Percentiles rank a stretch among this genome's conserved stretches.
phyloP scores from a whole-genome alignment of 92 coral and sea anemone species.

The Zoanthus sansibaricus region DNA sequence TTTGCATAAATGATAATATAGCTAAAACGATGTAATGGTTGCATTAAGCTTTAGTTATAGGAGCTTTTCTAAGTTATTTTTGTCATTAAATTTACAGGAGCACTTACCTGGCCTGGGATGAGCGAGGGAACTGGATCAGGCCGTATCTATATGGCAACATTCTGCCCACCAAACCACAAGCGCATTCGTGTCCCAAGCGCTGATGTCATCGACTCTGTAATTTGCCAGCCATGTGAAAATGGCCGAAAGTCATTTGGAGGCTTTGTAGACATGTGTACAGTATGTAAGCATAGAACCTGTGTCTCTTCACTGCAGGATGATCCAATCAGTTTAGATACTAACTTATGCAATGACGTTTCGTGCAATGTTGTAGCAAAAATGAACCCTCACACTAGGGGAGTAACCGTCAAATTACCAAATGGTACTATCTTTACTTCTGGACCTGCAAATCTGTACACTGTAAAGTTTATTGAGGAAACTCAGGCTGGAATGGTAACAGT shows the following conservation, averaged over 20 bases:
- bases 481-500: constrained; percentile 74
- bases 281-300: constrained; percentile 69
- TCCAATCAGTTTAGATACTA: constrained; percentile 67
- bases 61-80: neutral
- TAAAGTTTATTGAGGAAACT: constrained; percentile 77
- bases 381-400: constrained; percentile 64
- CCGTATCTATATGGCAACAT: constrained; percentile 80
- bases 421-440: constrained; percentile 84
- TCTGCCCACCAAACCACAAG: constrained; percentile 78
- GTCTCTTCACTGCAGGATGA: constrained; percentile 61
- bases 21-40: no score
- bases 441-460: constrained; percentile 72
- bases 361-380: constrained; percentile 57
- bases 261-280: constrained; percentile 73
- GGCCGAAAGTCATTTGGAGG: constrained; percentile 91
- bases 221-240: constrained; percentile 80
- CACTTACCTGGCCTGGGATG: constrained; percentile 85
- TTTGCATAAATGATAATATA: no score
- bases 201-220: constrained; percentile 60
- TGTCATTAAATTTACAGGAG: constrained; percentile 28
- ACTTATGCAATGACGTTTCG: constrained; percentile 51
- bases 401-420: constrained; percentile 55
- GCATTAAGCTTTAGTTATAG: neutral
- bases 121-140: constrained; percentile 86
- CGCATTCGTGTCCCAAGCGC: constrained; percentile 68